Percentiles rank a stretch among this genome's conserved stretches.
Evolutionary conservation across 2,888 invertebrate species (phyloP).

Genomic region (Nymphalis c-album): DNA sequence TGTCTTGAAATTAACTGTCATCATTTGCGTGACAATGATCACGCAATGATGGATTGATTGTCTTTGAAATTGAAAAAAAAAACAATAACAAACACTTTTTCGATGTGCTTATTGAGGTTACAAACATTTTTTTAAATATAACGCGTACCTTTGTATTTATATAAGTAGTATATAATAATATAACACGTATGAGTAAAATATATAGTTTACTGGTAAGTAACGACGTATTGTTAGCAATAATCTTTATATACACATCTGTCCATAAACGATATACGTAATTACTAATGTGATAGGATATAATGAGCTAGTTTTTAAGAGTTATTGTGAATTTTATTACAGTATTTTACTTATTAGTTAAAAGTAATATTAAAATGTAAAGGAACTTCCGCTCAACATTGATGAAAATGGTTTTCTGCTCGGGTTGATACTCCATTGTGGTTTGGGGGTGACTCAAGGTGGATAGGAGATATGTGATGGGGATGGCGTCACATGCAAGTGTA

Average conservation of each 20-base stretch:
- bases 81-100: too few species aligned
- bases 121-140: not conserved
- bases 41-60: too few species aligned
- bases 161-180: not conserved
- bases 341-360: not conserved
- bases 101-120: not conserved
- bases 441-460: too few species aligned
- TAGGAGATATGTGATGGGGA: not conserved
- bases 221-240: slow-evolving; percentile 13
- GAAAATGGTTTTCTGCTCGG: too few species aligned
- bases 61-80: too few species aligned
- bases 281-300: slow-evolving; percentile 37
- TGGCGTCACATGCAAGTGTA: not conserved
- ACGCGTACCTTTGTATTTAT: not conserved
- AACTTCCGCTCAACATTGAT: too few species aligned
- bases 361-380: too few species aligned
- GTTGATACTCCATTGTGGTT: too few species aligned
- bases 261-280: slow-evolving; percentile 43
- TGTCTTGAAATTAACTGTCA: not conserved
- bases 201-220: not conserved
- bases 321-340: not conserved
- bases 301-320: slow-evolving; percentile 3
- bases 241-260: slow-evolving; percentile 25
- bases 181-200: not conserved
- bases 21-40: too few species aligned